Base-by-base conservation (phyloP, 1,140 invertebrate species). In the Ostrea edulis region DNA sequence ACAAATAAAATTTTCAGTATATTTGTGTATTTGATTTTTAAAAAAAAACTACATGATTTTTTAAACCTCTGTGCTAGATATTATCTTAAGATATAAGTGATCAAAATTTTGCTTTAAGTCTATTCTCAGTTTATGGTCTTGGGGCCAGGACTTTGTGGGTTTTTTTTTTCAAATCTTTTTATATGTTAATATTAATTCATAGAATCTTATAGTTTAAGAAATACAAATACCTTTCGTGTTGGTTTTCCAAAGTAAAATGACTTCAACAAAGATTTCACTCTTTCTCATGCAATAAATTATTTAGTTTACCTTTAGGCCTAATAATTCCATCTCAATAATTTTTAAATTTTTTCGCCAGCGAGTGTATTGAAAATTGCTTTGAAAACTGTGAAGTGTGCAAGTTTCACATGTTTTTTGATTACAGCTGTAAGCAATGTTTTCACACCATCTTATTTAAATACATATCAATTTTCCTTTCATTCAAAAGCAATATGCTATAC, bases 341-440 rank as follows among this genome's bases (percentile, higher is more conserved):
- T 77, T 77, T n/a, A n/a, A n/a, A n/a, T n/a, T n/a, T n/a, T n/a
- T n/a, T n/a, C n/a, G n/a, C n/a, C n/a, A n/a, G 55, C 8, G 14
- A 62, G 55, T 62, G 55, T 62, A 29, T 77, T 35, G 29, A 35
- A 77, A 77, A 77, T 35, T 29, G 29, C 9, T 29, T 4, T 14
- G 5, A 35, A 77, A 77, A 12, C 68, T 35, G 14, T 29, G 29
- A 35, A 77, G 68, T 35, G 22, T 29, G 68, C 22, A 62, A 62
- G n/a, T 9, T 77, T 77, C 5, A 77, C 68, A 77, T 29, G 68
- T 77, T 77, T 77, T n/a, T 77, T 4, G 35, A 44, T 44, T 44
- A 44, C 1, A 77, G 25, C 68, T 77, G 25, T 4, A 77, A 77
- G 68, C 68, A 35, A 77, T 77, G 68, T 77, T 77, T 77, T 77